phyloP scores from a whole-genome alignment of 2,888 invertebrate species.

The Gymnosoma rotundatum region DNA sequence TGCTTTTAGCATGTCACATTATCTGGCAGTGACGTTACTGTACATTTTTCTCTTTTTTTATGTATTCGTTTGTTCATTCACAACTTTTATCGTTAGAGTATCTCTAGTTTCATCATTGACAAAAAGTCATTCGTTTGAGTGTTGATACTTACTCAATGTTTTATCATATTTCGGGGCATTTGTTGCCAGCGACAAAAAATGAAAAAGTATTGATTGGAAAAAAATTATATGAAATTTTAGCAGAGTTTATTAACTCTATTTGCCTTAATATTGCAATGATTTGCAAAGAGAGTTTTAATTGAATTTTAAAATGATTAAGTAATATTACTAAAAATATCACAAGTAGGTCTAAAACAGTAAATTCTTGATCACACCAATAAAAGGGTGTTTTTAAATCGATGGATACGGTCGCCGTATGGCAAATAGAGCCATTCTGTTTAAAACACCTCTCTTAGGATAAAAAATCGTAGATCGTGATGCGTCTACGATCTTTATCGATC shows the following conservation, averaged over 20 bases:
- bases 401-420: too few species aligned
- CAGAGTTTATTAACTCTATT: background rate
- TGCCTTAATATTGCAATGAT: too few species aligned
- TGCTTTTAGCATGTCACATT: constrained; percentile 54
- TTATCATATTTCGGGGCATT: background rate
- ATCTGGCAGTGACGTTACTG: constrained; percentile 51
- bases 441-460: too few species aligned
- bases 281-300: too few species aligned
- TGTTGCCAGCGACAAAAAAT: background rate
- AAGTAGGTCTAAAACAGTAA: too few species aligned
- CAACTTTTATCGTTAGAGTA: background rate
- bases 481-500: too few species aligned
- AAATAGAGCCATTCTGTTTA: too few species aligned
- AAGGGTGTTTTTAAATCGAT: too few species aligned
- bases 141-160: constrained; percentile 1
- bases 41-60: constrained; percentile 19
- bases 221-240: background rate
- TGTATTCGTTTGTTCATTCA: constrained; percentile 1
- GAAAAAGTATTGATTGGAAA: background rate
- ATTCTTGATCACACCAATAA: too few species aligned
- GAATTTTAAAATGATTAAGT: too few species aligned
- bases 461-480: too few species aligned
- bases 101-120: background rate
- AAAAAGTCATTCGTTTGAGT: background rate
- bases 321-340: too few species aligned